Evolutionary conservation across 2,797 vertebrate species (phyloP), one percentile per base, ranked within the genome.

Genomic region (Anguilla megastoma): DNA sequence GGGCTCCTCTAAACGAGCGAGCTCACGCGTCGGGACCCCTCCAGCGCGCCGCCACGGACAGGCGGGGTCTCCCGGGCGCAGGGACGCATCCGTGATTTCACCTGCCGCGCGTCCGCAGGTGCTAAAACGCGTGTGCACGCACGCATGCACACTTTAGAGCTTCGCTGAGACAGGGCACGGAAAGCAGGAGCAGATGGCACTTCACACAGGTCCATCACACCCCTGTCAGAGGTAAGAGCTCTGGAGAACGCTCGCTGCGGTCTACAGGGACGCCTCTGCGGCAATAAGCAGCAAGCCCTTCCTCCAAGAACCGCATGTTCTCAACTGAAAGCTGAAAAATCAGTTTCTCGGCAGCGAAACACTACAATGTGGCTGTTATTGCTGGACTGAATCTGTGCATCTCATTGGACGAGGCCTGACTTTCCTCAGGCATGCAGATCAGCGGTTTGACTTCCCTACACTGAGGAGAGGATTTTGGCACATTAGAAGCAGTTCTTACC

Each of bases 341-440:
- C 50, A 27, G 41, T 50, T 76, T 86, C 66, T 74, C 85, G 54
- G n/a, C 69, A 86, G 33, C 21, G 21, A 41, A 33, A 54, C 27
- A n/a, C 84, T 41, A 85, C 56, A 30, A 36, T 50, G 4, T 8
- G 27, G 9, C 82, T 84, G 48, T 88, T 86, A 79, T 79, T 86
- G 79, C 50, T 76, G 63, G 69, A 14, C 10, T 36, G 84, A 58
- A 85, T 60, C 30, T 45, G 56, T 8, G 36, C 66, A 76, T 84
- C 63, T 85, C 86, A 79, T 33, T 60, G 84, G 27, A 63, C 56
- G 41, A 21, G 54, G 30, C 50, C 52, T 54, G 69, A 88, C 74
- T 66, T 69, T 58, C 84, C 33, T 24, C 84, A 41, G 54, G 50
- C 50, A 18, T n/a, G 58, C 21, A 63, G 27, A 66, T 24, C 54